A percentile compares a stretch with the other conserved stretches of the same genome.
Evolutionary conservation across 2,888 invertebrate genomes (phyloP).

Genomic region (Seira musarum): DNA sequence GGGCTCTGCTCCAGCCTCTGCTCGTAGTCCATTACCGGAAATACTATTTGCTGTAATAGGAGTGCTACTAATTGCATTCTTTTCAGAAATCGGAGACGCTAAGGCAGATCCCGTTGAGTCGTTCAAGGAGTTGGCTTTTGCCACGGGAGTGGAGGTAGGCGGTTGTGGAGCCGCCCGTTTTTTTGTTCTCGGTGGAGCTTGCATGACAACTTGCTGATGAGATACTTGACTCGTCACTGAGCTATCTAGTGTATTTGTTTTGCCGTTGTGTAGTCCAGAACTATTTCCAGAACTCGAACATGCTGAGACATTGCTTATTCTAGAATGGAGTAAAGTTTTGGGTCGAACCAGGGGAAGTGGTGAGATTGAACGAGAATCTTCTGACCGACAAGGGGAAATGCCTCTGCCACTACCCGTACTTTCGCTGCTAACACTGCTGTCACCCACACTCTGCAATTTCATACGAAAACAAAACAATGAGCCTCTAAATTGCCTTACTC

Average conservation of each 20-base stretch:
- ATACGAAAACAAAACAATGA: constrained; percentile 27
- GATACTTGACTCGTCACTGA: constrained; percentile 37
- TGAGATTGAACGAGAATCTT: constrained; percentile 72
- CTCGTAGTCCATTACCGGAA: constrained; percentile 2
- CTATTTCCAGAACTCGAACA: constrained; percentile 59
- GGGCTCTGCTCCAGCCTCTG: constrained; percentile 66
- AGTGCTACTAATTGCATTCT: constrained; percentile 33
- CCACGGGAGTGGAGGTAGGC: constrained; percentile 44
- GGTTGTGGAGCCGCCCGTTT: constrained; percentile 69
- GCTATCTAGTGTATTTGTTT: constrained; percentile 43
- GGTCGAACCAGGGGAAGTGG: constrained; percentile 67
- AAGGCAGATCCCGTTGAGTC: constrained; percentile 48
- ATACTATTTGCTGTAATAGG: constrained; percentile 32
- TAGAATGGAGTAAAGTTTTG: constrained; percentile 58
- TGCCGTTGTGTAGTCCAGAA: constrained; percentile 39
- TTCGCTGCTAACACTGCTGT: constrained; percentile 74
- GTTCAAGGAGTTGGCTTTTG: constrained; percentile 42
- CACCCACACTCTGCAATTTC: constrained; percentile 71
- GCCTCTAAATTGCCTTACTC: too few relatives aligned
- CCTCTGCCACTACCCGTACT: constrained; percentile 74
- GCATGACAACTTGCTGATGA: constrained; percentile 45
- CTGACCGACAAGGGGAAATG: constrained; percentile 78
- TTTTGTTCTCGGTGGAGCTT: constrained; percentile 66
- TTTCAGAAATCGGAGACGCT: constrained; percentile 73
- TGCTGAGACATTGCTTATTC: constrained; percentile 64